These are phyloP conservation scores for Pseudochirops corinnae DNA, from an alignment of 2,797 vertebrate genomes.

Conservation along the genomic window DNA sequence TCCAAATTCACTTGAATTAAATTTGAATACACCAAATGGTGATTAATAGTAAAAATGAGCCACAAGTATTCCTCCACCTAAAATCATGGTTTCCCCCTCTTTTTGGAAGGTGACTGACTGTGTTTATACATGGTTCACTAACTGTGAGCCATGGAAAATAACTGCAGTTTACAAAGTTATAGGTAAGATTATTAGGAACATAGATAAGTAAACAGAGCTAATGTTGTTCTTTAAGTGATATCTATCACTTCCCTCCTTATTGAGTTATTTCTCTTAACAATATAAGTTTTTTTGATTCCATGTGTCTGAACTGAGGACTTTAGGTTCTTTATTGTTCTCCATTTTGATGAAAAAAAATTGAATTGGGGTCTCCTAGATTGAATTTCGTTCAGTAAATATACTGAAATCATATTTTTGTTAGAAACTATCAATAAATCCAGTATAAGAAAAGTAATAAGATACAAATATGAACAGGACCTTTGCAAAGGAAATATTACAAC, in stretches of 20 bases:
- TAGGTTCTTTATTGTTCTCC: slow-evolving; percentile 98
- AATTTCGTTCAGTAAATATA: slow-evolving; percentile 98
- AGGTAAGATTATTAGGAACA: slow-evolving; percentile 82
- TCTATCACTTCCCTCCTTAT: slow-evolving; percentile 97
- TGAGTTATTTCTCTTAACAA: slow-evolving; percentile 96
- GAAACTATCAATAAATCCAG: slow-evolving; percentile 99
- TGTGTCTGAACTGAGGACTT: slow-evolving; percentile 93
- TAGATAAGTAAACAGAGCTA: slow-evolving; percentile 86
- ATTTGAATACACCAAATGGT: slow-evolving; percentile 63
- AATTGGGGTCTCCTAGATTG: slow-evolving; percentile 96
- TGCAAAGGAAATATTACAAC: slow-evolving; percentile 89
- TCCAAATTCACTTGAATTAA: slow-evolving; percentile 69
- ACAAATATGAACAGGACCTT: slow-evolving; percentile 93
- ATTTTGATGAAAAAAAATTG: slow-evolving; percentile 97
- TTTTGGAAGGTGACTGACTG: slow-evolving; percentile 66
- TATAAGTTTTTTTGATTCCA: slow-evolving; percentile 90
- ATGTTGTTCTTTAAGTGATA: slow-evolving; percentile 97
- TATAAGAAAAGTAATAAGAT: slow-evolving; percentile 96
- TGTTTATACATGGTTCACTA: slow-evolving; percentile 74
- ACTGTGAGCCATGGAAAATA: slow-evolving; percentile 72
- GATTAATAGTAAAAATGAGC: slow-evolving; percentile 65
- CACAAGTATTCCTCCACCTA: slow-evolving; percentile 57
- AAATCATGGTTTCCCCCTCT: slow-evolving; percentile 48
- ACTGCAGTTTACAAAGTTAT: slow-evolving; percentile 73
- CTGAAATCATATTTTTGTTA: slow-evolving; percentile 98